Base-by-base conservation (phyloP, 2,888 invertebrate species). In the Diachrysia chrysitis region DNA sequence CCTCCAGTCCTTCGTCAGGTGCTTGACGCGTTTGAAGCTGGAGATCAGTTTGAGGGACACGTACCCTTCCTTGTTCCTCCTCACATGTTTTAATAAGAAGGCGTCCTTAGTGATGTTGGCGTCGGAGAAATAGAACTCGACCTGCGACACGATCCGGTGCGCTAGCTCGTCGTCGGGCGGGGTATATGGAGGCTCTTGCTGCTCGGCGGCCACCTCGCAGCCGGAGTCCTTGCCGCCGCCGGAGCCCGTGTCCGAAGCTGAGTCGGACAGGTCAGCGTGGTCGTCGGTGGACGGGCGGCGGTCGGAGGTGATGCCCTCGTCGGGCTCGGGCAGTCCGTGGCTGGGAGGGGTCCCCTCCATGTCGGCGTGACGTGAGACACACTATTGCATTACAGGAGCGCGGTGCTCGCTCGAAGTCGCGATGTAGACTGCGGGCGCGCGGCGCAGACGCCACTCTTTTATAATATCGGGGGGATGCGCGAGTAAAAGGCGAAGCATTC, bases 51-150 rank as follows among this genome's bases (percentile, higher is more conserved):
- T 99, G 62, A 99, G 95, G 63, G 98, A 99, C 17, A 99, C 99
- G 92, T 97, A 99, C 21, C 99, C 99, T 92, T 99, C 99, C 92
- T 99, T 99, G 92, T 99, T 99, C 63, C 99, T 96, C 66, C 98
- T 97, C 23, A 99, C 99, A 89, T 99, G 99, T 90, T 99, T 99
- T 74, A 99, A 93, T 56, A 99, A 95, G 92, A 99, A 99, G 16
- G 99, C 98, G 89, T 99, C 99, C 90, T 99, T 99, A 4, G 98
- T 97, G 80, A 99, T 98, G 90, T 98, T 99, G 60, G 98, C 98
- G 88, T 99, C 98, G 71, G 98, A 98, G 93, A 99, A 99, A 92
- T 99, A 99, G 89, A 98, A 98, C 93, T 99, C 99, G 25, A 99
- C 99, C 89, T 98, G 98, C 57, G 97, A 96, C 59, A 97, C 97